A percentile compares a stretch with the other conserved stretches of the same genome.
phyloP scores from a whole-genome alignment of 2,888 invertebrate genomes.

The Campoplex capitator region DNA sequence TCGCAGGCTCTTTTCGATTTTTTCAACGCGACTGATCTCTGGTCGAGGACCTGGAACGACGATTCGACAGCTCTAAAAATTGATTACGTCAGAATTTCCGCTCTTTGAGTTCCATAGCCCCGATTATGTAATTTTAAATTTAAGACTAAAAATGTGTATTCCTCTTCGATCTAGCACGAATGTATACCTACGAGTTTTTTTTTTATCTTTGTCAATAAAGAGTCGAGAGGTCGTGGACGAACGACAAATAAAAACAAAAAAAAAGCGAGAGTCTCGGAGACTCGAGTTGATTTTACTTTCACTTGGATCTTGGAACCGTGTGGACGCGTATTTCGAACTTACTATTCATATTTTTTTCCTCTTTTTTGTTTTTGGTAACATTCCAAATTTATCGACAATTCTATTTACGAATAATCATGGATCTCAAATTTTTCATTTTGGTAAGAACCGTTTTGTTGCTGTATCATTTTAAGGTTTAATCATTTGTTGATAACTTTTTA shows the following conservation, averaged over 20 bases:
- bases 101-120: constrained; percentile 80
- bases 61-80: constrained; percentile 86
- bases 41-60: constrained; percentile 85
- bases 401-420: background rate
- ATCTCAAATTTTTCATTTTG: background rate
- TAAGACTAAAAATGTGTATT: background rate
- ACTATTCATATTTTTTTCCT: background rate
- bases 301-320: constrained; percentile 50
- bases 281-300: constrained; percentile 60
- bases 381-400: background rate
- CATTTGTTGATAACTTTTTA: background rate
- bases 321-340: constrained; percentile 21
- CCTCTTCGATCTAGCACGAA: background rate
- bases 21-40: constrained; percentile 83
- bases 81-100: constrained; percentile 88
- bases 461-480: background rate
- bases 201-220: background rate
- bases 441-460: background rate
- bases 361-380: background rate
- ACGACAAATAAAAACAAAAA: constrained; percentile 14
- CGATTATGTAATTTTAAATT: background rate
- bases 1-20: constrained; percentile 82
- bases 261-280: constrained; percentile 30
- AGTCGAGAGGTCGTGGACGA: constrained; percentile 5
- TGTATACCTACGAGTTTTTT: background rate